phyloP scores from a whole-genome alignment of 1,140 invertebrate genomes.

The Nasonia vitripennis region DNA sequence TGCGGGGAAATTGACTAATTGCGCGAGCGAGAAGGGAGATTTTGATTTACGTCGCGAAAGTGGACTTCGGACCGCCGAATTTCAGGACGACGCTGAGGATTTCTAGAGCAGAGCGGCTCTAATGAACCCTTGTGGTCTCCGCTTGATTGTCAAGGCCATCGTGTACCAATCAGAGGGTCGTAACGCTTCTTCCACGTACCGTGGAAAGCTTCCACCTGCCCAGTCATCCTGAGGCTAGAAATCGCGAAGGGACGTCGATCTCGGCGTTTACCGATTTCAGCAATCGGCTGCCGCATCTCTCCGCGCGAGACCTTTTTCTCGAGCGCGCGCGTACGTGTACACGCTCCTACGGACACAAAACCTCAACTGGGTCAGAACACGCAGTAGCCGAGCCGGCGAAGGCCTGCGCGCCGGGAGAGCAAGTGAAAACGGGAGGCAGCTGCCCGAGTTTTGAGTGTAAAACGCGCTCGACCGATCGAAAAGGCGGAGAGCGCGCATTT shows the following conservation, averaged over 20 bases:
- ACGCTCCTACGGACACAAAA: constrained; percentile 32
- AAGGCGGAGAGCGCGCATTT: background rate
- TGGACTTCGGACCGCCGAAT: background rate
- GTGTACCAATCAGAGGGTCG: background rate
- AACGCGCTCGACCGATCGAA: constrained; percentile 43
- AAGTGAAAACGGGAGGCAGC: constrained; percentile 54
- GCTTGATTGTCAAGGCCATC: background rate
- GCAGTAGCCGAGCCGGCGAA: background rate
- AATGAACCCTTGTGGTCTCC: background rate
- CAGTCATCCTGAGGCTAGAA: no score
- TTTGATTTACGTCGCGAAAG: background rate
- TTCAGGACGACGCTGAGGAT: background rate
- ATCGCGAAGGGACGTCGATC: background rate
- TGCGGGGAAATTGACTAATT: background rate
- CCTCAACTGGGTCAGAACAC: constrained; percentile 49
- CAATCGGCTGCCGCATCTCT: background rate
- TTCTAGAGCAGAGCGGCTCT: background rate
- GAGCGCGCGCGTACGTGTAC: background rate
- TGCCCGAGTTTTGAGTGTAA: constrained; percentile 49
- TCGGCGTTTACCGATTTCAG: background rate
- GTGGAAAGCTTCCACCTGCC: background rate
- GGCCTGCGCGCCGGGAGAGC: constrained; percentile 20
- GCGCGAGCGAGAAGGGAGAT: background rate
- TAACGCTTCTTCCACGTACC: background rate
- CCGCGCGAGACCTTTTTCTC: background rate